Base-by-base conservation (phyloP, 2,888 invertebrate genomes). In the Eupsilia transversa region DNA sequence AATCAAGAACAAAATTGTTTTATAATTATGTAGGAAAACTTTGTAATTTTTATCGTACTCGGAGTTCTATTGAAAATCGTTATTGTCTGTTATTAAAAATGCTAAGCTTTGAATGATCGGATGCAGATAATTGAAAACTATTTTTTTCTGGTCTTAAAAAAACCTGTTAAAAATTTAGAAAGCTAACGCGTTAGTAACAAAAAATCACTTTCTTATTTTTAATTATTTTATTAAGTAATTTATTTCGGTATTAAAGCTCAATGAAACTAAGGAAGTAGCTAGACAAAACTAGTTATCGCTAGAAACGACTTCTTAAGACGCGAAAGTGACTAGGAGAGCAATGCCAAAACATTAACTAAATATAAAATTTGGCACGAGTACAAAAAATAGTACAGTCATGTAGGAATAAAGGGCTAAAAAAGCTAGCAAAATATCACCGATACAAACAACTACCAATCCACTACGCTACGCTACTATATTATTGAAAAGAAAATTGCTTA, bases 281-380 rank as follows among this genome's bases (percentile, higher is more conserved):
- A 14, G 20, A 41, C 66, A 30, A 46, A 41, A 7, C 41, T 4
- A 33, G 6, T 59, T 69, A 27, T 30, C 9, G 9, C 10, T 30
- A 2, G 60, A 74, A 68, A 64, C 38, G 12, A n/a, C 12, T 27
- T 38, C 1, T 33, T 56, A 38, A 59, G 71, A 72, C 79, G 79
- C 41, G 38, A 57, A 41, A 33, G 33, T 33, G 30, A 10, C 52
- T 23, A 60, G 5, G 17, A 61, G 30, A 41, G 43, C 57, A 46
- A 49, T 79, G 82, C 75, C 79, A 79, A 70, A 72, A 30, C 14
- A 30, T 49, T 72, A 82, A n/a, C 66, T 79, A 82, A 75, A 75
- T 75, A 79, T 82, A 82, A 33, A 41, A 61, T 72, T 63, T 82
- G 82, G 82, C 82, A 82, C 35, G 5, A 12, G 23, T 35, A 56